Evolutionary conservation across 2,113 vertebrate genomes (phyloP).

Genomic region (Dicaeum eximium): DNA sequence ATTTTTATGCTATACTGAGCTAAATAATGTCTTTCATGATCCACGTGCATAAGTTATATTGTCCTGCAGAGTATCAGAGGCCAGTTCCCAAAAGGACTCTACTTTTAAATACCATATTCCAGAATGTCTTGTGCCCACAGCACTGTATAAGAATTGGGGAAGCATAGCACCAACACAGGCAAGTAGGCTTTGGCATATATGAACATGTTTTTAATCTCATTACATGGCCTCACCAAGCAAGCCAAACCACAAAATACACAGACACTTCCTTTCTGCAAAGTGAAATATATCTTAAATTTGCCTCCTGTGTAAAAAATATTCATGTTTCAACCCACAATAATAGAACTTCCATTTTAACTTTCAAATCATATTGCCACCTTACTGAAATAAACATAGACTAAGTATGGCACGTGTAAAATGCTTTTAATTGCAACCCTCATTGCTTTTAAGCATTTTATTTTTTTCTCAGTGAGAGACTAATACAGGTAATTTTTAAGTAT

Average conservation of each 20-base stretch:
- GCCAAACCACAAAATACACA: neutral
- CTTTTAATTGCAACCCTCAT: neutral
- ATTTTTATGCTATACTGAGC: neutral
- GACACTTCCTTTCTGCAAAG: neutral
- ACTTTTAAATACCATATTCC: neutral
- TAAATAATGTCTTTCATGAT: neutral
- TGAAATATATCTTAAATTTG: neutral
- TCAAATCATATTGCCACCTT: neutral
- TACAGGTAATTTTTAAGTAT: neutral
- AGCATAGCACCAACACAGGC: neutral
- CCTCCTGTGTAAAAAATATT: neutral
- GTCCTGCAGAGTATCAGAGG: neutral
- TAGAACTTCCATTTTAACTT: neutral
- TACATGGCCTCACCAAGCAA: neutral
- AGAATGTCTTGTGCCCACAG: neutral
- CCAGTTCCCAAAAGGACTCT: neutral
- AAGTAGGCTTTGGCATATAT: neutral
- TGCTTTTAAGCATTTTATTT: neutral
- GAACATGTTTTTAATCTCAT: fast-evolving
- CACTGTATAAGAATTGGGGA: neutral
- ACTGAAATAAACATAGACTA: neutral
- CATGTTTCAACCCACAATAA: neutral
- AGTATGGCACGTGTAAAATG: neutral
- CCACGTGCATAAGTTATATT: fast-evolving
- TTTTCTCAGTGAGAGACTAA: neutral